A percentile compares a stretch with the other conserved stretches of the same genome.
Evolutionary conservation across 2,888 invertebrate genomes (phyloP).

Genomic region (Noctua fimbriata): DNA sequence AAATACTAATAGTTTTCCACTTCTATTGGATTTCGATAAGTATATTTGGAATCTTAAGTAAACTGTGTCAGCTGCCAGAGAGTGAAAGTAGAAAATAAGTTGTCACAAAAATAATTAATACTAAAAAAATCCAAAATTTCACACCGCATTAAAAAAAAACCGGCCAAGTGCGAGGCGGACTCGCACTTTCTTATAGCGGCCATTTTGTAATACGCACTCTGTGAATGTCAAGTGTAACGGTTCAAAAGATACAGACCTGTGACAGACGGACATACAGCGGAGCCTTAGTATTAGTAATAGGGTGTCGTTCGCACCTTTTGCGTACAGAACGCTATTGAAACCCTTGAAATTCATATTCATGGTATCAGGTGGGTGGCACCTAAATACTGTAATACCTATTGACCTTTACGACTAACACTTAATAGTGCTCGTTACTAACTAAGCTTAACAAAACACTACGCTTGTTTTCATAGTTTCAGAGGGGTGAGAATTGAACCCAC

Average conservation of each 20-base stretch:
- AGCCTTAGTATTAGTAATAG: neutral
- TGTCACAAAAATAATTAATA: too few relatives aligned
- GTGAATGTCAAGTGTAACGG: too few relatives aligned
- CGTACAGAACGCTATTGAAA: too few relatives aligned
- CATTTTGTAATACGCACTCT: neutral
- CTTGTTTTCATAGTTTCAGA: neutral
- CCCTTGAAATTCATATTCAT: neutral
- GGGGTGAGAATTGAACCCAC: neutral
- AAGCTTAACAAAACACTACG: neutral
- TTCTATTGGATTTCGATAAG: neutral
- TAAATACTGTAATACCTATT: neutral
- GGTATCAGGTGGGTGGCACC: neutral
- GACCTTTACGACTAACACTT: neutral
- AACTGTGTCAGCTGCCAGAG: neutral
- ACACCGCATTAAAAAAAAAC: neutral
- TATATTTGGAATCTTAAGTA: neutral
- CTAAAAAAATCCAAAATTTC: neutral
- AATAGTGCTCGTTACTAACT: neutral
- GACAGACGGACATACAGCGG: neutral
- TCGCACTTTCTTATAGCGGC: neutral
- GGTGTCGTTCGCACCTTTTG: neutral
- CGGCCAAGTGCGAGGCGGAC: neutral
- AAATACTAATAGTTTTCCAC: neutral
- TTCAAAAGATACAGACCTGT: neutral
- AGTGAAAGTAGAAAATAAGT: neutral